Evolutionary conservation across 2,113 vertebrate species (phyloP).

Genomic region (Dicrurus megarhynchus): DNA sequence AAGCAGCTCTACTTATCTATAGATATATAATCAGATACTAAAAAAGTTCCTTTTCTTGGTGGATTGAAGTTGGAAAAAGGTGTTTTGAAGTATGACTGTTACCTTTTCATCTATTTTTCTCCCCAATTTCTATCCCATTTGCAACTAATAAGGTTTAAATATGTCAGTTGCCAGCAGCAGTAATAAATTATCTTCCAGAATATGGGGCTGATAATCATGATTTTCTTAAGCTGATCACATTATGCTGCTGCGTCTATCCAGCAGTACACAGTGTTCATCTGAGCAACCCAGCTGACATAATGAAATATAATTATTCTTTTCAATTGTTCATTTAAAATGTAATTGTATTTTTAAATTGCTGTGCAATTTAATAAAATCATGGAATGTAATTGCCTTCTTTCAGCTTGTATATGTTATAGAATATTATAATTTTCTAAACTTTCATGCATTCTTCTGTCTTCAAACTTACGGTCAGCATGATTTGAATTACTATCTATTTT

Average conservation of each 20-base stretch:
- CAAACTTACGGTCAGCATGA: background rate
- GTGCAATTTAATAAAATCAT: slow-evolving; percentile 59
- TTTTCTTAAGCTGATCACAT: slow-evolving; percentile 11
- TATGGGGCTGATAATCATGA: background rate
- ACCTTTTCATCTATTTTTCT: background rate
- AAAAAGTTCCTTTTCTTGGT: background rate
- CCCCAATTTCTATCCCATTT: background rate
- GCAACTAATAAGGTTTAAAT: background rate
- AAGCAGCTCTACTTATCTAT: background rate
- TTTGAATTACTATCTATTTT: background rate
- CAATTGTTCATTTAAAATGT: slow-evolving; percentile 61
- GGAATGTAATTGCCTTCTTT: slow-evolving; percentile 51
- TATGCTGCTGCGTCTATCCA: background rate
- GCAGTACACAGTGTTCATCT: slow-evolving; percentile 7
- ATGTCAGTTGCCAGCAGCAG: background rate
- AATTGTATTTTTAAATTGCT: slow-evolving; percentile 61
- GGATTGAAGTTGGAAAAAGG: background rate
- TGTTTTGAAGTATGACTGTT: background rate
- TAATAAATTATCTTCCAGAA: slow-evolving; percentile 7
- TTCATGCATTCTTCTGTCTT: background rate
- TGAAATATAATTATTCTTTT: slow-evolving; percentile 64
- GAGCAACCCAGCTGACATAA: slow-evolving; percentile 46
- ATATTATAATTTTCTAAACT: background rate
- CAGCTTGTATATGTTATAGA: background rate
- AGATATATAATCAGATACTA: background rate